phyloP scores from a whole-genome alignment of 2,797 vertebrate species.

The Sebastes hubbsi region DNA sequence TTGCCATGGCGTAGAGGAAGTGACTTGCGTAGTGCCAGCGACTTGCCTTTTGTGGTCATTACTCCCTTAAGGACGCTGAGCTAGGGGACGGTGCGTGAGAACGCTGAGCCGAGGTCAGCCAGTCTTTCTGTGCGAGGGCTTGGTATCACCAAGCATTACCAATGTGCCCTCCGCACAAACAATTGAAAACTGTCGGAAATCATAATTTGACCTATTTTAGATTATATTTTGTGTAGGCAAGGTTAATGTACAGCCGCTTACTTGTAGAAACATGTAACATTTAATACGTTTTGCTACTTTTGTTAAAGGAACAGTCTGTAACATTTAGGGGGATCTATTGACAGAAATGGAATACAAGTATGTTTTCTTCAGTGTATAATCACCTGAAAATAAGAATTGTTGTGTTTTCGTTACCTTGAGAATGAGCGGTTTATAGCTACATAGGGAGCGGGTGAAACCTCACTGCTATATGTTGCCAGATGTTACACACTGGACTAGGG shows the following conservation, averaged over 20 bases:
- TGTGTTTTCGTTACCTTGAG: too few relatives aligned
- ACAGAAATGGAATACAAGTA: too few relatives aligned
- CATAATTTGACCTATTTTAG: not conserved
- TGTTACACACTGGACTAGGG: too few relatives aligned
- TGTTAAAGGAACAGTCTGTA: too few relatives aligned
- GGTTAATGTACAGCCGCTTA: not conserved
- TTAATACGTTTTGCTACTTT: not conserved
- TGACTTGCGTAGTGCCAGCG: not conserved
- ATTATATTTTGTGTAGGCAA: not conserved
- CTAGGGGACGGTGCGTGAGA: not conserved
- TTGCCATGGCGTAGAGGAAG: slow-evolving; percentile 22
- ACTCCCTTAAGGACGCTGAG: not conserved
- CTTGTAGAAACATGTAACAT: not conserved
- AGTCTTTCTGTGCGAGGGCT: not conserved
- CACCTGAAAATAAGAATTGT: too few relatives aligned
- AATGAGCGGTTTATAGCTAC: too few relatives aligned
- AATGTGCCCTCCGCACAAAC: not conserved
- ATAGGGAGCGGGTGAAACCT: too few relatives aligned
- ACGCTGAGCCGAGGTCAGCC: not conserved
- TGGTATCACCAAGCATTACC: not conserved
- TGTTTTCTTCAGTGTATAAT: too few relatives aligned
- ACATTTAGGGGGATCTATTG: too few relatives aligned
- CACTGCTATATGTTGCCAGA: too few relatives aligned
- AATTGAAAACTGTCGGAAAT: not conserved
- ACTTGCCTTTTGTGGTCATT: slow-evolving; percentile 21